Conservation (phyloP, 2,888 invertebrate genomes). For the Machimus atricapillus region DNA sequence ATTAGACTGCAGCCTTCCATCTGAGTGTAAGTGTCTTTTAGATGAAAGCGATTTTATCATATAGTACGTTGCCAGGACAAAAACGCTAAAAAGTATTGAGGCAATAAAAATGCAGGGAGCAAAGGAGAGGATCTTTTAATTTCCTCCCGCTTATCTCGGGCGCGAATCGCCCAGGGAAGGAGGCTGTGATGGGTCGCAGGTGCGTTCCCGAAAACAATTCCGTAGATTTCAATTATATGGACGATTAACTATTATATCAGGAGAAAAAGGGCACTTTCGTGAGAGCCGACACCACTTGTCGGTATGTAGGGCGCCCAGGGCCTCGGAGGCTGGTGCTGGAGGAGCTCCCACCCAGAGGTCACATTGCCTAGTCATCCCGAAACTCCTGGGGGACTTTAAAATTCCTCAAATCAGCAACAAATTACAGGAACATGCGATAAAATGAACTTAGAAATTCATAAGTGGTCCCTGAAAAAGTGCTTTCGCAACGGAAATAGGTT, state of each 20-base stretch:
- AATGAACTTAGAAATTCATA: slow-evolving; percentile 48
- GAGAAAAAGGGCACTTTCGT: slow-evolving; percentile 23
- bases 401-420: slow-evolving; percentile 48
- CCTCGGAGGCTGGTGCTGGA: not conserved
- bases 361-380: slow-evolving; percentile 33
- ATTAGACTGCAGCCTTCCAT: not conserved
- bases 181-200: slow-evolving; percentile 13
- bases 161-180: not conserved
- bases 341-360: not conserved
- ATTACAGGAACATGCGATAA: slow-evolving; percentile 43
- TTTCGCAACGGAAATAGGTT: slow-evolving; percentile 33
- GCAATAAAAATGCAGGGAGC: not conserved
- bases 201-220: slow-evolving; percentile 18
- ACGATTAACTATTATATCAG: slow-evolving; percentile 46
- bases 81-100: not conserved
- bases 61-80: not conserved
- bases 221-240: slow-evolving; percentile 46
- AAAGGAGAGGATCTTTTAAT: not conserved
- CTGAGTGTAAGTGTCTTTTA: not conserved
- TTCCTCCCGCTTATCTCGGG: not conserved
- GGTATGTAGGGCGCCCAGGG: not conserved
- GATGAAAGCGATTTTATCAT: not conserved
- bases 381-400: slow-evolving; percentile 41
- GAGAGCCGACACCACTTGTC: slow-evolving; percentile 3
- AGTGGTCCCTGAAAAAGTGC: slow-evolving; percentile 40